phyloP scores from a whole-genome alignment of 2,888 invertebrate species.

The Napeogenes inachia region DNA sequence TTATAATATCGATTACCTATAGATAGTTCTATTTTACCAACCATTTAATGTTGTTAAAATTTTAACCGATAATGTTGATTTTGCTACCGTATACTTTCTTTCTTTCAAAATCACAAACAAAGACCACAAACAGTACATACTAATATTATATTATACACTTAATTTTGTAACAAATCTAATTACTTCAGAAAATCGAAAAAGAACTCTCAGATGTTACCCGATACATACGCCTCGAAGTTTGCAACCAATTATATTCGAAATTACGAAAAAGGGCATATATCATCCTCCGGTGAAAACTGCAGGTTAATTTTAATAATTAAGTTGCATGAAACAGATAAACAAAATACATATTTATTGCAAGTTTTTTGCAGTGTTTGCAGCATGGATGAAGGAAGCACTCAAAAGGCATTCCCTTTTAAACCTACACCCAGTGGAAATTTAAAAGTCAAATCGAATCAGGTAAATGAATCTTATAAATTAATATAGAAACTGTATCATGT shows the following conservation, averaged over 20 bases:
- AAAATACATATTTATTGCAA: conserved; percentile 10
- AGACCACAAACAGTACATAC: neutral
- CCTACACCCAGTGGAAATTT: conserved; percentile 83
- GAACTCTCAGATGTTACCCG: conserved; percentile 50
- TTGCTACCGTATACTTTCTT: no score
- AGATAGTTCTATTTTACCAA: no score
- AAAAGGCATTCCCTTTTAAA: conserved; percentile 80
- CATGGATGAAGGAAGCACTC: conserved; percentile 43
- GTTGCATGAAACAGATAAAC: neutral
- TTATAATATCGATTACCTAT: no score
- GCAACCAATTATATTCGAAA: conserved; percentile 45
- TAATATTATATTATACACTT: neutral
- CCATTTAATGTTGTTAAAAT: no score
- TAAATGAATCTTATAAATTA: conserved; percentile 38
- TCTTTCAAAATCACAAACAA: neutral
- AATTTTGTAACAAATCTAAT: neutral
- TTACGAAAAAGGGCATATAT: conserved; percentile 42
- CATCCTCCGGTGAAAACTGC: conserved; percentile 56
- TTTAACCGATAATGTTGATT: no score
- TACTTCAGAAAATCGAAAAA: conserved; percentile 50
- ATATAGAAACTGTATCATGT: neutral
- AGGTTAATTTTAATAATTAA: conserved; percentile 42
- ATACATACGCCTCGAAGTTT: conserved; percentile 51
- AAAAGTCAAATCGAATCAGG: conserved; percentile 83
- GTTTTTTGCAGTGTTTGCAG: conserved; percentile 48